Conservation (phyloP, 2,888 invertebrate species). For the Amiota communis region DNA sequence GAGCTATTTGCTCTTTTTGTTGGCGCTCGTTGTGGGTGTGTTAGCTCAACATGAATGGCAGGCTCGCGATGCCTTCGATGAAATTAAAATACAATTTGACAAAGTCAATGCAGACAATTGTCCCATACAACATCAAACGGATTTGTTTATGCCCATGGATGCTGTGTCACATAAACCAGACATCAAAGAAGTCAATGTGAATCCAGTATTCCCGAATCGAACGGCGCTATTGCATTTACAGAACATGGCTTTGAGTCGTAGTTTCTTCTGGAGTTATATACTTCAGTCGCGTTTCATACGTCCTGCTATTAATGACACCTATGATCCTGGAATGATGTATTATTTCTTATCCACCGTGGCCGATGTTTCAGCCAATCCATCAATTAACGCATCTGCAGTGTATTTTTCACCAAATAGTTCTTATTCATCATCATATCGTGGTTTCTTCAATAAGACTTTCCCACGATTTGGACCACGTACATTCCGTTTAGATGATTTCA, state of each 20-base stretch:
- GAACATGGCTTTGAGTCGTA: conserved; percentile 95
- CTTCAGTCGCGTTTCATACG: conserved; percentile 91
- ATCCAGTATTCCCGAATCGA: conserved; percentile 94
- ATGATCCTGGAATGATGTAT: conserved; percentile 99
- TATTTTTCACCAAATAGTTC: conserved; percentile 96
- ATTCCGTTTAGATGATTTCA: conserved; percentile 92
- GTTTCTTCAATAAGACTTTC: conserved; percentile 96
- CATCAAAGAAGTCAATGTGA: conserved; percentile 94
- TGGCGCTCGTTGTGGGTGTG: conserved; percentile 76
- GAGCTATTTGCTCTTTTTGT: conserved; percentile 69
- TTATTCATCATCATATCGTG: conserved; percentile 94
- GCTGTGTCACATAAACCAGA: conserved; percentile 93
- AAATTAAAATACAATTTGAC: conserved; percentile 87
- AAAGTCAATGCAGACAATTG: conserved; percentile 91
- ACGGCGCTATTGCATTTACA: conserved; percentile 94
- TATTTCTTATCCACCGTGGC: conserved; percentile 95
- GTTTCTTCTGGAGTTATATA: conserved; percentile 96
- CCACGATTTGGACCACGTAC: conserved; percentile 95
- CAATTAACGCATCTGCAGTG: conserved; percentile 92
- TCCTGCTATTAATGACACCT: conserved; percentile 91
- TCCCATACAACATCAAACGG: conserved; percentile 86
- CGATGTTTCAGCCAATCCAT: conserved; percentile 93
- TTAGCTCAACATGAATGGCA: conserved; percentile 95
- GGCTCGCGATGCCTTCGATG: conserved; percentile 90
- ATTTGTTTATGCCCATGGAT: conserved; percentile 87